These are phyloP conservation scores for Styela clava DNA, from an alignment of 23 tunicate species.

Conservation along the genomic window DNA sequence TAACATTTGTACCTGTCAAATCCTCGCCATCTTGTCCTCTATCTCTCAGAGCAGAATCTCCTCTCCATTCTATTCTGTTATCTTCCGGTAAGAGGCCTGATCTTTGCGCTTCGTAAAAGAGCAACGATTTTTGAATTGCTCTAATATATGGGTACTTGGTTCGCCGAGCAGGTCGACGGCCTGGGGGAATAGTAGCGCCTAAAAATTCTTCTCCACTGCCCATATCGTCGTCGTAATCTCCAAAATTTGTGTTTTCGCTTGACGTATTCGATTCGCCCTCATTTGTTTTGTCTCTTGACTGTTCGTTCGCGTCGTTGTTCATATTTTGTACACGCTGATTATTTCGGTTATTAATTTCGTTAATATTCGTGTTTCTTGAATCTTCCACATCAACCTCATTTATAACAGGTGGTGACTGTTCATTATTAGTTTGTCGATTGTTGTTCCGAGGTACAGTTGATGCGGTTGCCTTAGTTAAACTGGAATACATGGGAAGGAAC, in stretches of 20 bases:
- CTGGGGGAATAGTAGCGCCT: neutral
- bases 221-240: neutral
- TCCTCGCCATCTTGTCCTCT: conserved; percentile 59
- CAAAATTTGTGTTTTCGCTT: neutral
- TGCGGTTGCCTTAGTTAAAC: neutral
- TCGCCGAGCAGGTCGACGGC: neutral
- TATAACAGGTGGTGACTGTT: neutral
- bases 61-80: conserved; percentile 80
- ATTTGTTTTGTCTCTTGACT: conserved; percentile 1
- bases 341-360: conserved; percentile 12
- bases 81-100: conserved; percentile 68
- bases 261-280: neutral
- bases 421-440: neutral
- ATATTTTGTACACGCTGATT: neutral
- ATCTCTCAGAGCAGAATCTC: conserved; percentile 75
- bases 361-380: neutral
- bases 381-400: conserved; percentile 1
- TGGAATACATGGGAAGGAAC: too few relatives aligned
- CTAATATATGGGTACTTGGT: conserved; percentile 52
- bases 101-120: conserved; percentile 93
- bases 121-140: conserved; percentile 64
- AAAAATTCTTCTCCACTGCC: conserved; percentile 4
- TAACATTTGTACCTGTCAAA: conserved; percentile 88
- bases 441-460: neutral
- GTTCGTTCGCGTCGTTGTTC: neutral